phyloP scores from a whole-genome alignment of 2,888 invertebrate genomes.

The Torymus tubicola region DNA sequence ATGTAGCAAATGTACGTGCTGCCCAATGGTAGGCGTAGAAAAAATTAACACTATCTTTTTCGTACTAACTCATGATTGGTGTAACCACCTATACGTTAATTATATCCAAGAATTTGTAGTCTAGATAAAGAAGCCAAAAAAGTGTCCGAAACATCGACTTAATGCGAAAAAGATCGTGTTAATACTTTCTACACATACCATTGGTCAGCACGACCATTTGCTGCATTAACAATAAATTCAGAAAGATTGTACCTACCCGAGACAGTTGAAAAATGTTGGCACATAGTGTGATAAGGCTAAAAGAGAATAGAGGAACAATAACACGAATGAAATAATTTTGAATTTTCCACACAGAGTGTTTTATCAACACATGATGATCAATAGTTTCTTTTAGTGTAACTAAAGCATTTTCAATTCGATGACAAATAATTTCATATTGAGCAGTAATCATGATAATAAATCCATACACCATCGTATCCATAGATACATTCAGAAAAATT shows the following conservation, averaged over 20 bases:
- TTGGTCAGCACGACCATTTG: no score
- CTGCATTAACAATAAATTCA: no score
- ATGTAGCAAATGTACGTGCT: no score
- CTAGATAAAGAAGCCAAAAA: no score
- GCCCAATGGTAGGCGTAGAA: no score
- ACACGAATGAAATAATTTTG: constrained; percentile 9
- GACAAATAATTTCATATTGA: not conserved
- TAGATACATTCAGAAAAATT: not conserved
- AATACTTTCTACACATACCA: no score
- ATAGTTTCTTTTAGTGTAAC: not conserved
- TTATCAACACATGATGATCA: constrained; percentile 9
- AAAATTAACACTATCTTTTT: no score
- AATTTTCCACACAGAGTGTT: not conserved
- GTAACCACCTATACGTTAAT: no score
- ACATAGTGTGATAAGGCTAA: constrained; percentile 10
- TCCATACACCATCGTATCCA: constrained; percentile 9
- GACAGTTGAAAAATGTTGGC: constrained; percentile 21
- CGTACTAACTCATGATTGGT: no score
- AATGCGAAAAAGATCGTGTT: no score
- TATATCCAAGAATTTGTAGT: no score
- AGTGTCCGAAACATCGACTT: no score
- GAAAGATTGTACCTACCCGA: not conserved
- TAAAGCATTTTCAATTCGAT: not conserved
- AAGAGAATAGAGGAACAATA: constrained; percentile 3
- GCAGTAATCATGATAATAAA: constrained; percentile 7